phyloP scores from a whole-genome alignment of 2,113 vertebrate species.

The Hystrix brachyura region DNA sequence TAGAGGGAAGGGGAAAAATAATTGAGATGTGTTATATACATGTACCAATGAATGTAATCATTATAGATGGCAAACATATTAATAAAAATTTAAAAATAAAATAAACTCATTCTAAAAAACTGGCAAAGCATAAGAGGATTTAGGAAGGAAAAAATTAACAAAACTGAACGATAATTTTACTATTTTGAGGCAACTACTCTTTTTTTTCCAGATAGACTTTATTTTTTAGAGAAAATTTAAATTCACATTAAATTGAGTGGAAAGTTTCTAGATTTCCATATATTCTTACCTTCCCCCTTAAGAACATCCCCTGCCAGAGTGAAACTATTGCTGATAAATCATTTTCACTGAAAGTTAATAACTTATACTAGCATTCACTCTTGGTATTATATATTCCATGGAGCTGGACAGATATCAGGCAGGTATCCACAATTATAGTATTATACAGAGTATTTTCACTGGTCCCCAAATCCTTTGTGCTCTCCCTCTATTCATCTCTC shows the following conservation, averaged over 20 bases:
- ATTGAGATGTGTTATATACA: not conserved
- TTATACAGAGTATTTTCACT: not conserved
- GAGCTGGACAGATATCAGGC: too few relatives aligned
- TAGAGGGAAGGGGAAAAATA: not conserved
- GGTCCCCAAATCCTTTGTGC: not conserved
- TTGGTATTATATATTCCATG: not conserved
- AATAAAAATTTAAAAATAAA: not conserved
- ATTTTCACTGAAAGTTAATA: not conserved
- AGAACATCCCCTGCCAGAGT: too few relatives aligned
- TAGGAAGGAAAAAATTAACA: not conserved
- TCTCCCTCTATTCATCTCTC: not conserved
- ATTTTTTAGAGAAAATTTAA: not conserved
- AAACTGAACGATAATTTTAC: not conserved
- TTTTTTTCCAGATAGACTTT: not conserved
- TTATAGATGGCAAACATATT: not conserved
- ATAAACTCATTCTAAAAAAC: not conserved
- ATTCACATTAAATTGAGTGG: not conserved
- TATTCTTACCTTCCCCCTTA: not conserved
- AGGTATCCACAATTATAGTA: not conserved
- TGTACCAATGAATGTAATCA: not conserved
- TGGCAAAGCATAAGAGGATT: slow-evolving; percentile 15
- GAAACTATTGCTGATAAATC: not conserved
- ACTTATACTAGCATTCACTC: not conserved
- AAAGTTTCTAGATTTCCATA: not conserved
- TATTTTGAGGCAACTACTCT: not conserved